Evolutionary conservation across 2,888 invertebrate species (phyloP).

Genomic region (Epirrita christyi): DNA sequence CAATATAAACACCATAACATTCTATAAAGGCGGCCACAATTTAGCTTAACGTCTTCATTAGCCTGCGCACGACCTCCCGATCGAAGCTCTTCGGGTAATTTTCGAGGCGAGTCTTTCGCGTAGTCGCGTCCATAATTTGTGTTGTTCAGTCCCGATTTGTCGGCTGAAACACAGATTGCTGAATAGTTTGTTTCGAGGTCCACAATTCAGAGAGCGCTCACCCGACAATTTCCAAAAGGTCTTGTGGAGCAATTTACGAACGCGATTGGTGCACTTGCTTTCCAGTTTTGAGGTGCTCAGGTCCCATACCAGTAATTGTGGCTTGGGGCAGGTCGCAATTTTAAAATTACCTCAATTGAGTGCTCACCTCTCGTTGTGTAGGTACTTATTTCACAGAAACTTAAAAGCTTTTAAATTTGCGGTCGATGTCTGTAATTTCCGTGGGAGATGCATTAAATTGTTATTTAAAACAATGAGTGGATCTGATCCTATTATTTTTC

Average conservation of each 20-base stretch:
- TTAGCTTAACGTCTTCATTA: constrained; percentile 82
- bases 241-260: constrained; percentile 73
- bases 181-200: constrained; percentile 39
- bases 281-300: constrained; percentile 52
- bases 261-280: constrained; percentile 65
- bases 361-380: constrained; percentile 64
- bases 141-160: constrained; percentile 70
- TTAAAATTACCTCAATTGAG: constrained; percentile 78
- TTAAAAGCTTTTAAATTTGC: constrained; percentile 64
- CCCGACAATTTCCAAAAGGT: constrained; percentile 71
- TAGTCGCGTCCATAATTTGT: constrained; percentile 72
- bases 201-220: constrained; percentile 67
- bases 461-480: constrained; percentile 63
- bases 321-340: constrained; percentile 77
- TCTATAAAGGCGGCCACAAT: constrained; percentile 68
- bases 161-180: constrained; percentile 43
- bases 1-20: constrained; percentile 74
- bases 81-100: constrained; percentile 68
- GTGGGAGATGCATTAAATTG: constrained; percentile 56
- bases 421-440: constrained; percentile 57
- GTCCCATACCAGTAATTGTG: constrained; percentile 69
- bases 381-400: constrained; percentile 47
- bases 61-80: constrained; percentile 72
- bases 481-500: constrained; percentile 41
- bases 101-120: constrained; percentile 63